Conservation (phyloP, 1,140 invertebrate genomes). For the Drosophila dunni region DNA sequence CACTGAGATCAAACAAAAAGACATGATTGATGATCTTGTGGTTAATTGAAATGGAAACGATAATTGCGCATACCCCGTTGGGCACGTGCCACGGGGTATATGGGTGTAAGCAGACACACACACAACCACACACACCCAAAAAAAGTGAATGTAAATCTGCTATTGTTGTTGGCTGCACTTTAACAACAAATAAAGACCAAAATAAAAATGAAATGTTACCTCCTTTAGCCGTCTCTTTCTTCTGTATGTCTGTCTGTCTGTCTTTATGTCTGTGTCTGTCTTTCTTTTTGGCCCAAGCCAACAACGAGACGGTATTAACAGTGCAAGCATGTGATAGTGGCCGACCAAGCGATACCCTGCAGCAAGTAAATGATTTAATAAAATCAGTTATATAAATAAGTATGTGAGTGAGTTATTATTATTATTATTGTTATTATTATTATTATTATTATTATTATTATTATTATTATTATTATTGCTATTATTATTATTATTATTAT, state of each 20-base stretch:
- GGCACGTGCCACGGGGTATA: not conserved
- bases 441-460: not conserved
- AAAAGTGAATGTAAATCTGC: conserved; percentile 61
- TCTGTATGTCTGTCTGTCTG: not conserved
- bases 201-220: conserved; percentile 53
- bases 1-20: not conserved
- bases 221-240: conserved; percentile 6
- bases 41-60: not conserved
- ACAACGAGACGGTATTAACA: conserved; percentile 35
- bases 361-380: not conserved
- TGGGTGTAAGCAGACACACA: not conserved
- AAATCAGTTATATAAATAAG: too few relatives aligned
- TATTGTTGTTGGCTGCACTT: conserved; percentile 43
- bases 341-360: conserved; percentile 2
- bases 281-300: conserved; percentile 10
- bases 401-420: too few relatives aligned
- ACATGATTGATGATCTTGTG: not conserved
- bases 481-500: not conserved
- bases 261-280: not conserved
- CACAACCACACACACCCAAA: too few relatives aligned
- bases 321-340: not conserved
- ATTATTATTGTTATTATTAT: not conserved
- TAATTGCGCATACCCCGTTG: conserved; percentile 11
- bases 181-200: conserved; percentile 30
- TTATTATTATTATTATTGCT: not conserved